These are phyloP conservation scores for Ceyx margarethae DNA, from an alignment of 2,113 vertebrate species.

Conservation along the genomic window DNA sequence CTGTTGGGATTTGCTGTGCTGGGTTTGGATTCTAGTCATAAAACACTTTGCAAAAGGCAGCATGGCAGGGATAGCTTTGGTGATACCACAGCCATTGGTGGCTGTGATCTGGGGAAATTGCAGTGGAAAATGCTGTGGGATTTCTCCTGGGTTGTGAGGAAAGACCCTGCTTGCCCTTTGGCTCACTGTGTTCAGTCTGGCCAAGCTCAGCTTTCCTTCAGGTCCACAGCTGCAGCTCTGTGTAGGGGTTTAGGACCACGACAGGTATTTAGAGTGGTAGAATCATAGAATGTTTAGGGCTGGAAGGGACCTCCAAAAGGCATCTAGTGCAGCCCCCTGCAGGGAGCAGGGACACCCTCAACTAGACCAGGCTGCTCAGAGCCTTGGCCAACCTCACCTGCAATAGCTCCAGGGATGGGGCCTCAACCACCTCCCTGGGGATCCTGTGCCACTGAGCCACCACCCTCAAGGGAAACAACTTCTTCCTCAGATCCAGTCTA, in stretches of 20 bases:
- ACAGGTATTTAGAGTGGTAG: not conserved
- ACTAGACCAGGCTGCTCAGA: too few relatives aligned
- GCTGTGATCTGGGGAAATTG: not conserved
- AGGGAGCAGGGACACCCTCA: too few relatives aligned
- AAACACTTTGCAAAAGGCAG: not conserved
- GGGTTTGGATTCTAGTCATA: not conserved
- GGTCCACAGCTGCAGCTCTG: not conserved
- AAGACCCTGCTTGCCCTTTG: fast-evolving
- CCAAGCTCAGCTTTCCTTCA: not conserved
- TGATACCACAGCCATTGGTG: not conserved
- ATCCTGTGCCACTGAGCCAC: too few relatives aligned
- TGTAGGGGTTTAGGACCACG: not conserved
- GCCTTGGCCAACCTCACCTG: too few relatives aligned
- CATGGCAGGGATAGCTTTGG: fast-evolving
- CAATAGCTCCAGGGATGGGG: too few relatives aligned
- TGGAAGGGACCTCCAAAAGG: too few relatives aligned
- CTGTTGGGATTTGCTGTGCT: not conserved
- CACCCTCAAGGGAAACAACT: too few relatives aligned
- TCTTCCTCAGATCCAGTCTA: too few relatives aligned
- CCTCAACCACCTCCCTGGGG: too few relatives aligned
- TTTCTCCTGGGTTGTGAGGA: not conserved
- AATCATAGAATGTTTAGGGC: too few relatives aligned
- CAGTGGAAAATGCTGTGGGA: not conserved
- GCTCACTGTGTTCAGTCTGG: not conserved
- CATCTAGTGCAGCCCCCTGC: too few relatives aligned